A percentile compares a stretch with the other conserved stretches of the same genome.
Evolutionary conservation across 2,888 invertebrate genomes (phyloP).

Genomic region (Octonoba sinensis): DNA sequence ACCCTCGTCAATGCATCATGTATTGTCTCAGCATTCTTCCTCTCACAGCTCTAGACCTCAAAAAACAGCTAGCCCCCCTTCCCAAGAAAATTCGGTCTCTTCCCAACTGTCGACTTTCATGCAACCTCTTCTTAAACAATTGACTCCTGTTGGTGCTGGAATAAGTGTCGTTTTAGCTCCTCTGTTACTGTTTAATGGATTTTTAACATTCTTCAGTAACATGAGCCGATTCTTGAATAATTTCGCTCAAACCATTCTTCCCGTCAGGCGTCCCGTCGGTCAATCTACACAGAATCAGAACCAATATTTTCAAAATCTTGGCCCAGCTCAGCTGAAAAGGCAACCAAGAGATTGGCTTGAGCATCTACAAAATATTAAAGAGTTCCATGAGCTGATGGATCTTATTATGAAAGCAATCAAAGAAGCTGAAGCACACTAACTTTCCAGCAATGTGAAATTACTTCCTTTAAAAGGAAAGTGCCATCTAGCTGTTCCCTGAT

Average conservation of each 20-base stretch:
- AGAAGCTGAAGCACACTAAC: constrained; percentile 33
- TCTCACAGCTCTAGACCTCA: constrained; percentile 4
- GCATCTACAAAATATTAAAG: constrained; percentile 28
- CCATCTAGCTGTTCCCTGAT: constrained; percentile 42
- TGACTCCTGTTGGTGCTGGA: constrained; percentile 57
- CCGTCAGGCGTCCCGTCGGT: constrained; percentile 31
- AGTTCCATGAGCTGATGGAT: constrained; percentile 37
- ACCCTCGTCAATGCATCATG: constrained; percentile 56
- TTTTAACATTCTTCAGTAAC: constrained; percentile 53
- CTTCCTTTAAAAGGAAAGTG: constrained; percentile 22
- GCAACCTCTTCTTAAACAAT: constrained; percentile 56
- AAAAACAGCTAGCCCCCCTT: neutral
- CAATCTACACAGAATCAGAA: neutral
- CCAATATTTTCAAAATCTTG: constrained; percentile 46
- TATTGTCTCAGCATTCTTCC: constrained; percentile 52
- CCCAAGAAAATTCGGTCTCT: neutral
- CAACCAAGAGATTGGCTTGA: constrained; percentile 52
- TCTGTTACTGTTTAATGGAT: constrained; percentile 49
- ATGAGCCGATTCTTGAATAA: constrained; percentile 51
- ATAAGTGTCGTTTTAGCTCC: constrained; percentile 52
- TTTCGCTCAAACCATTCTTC: constrained; percentile 48
- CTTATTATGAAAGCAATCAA: constrained; percentile 45
- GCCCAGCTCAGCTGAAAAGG: constrained; percentile 38
- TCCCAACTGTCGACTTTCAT: constrained; percentile 32
- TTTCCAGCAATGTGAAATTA: neutral